phyloP scores from a whole-genome alignment of 2,113 vertebrate genomes.

The Macrotis lagotis region DNA sequence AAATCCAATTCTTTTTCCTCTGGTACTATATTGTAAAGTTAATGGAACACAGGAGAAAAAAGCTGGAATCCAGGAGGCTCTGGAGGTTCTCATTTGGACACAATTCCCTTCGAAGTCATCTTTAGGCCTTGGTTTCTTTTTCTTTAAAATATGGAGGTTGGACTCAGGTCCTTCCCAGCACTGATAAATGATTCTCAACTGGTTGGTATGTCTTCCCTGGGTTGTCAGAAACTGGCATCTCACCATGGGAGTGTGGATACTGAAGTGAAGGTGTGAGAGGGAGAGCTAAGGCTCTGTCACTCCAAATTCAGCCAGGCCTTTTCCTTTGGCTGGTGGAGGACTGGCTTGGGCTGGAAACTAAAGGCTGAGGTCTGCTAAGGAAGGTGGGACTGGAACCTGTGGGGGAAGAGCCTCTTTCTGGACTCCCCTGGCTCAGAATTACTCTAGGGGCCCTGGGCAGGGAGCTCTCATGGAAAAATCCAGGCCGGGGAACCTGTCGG shows the following conservation, averaged over 20 bases:
- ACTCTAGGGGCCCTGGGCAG: background rate
- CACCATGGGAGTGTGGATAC: background rate
- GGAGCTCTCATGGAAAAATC: background rate
- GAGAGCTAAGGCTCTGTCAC: background rate
- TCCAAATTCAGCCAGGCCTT: background rate
- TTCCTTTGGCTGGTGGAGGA: background rate
- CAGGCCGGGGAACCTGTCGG: background rate
- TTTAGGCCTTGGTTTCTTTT: background rate
- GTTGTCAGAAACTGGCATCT: background rate
- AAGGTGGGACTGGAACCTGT: background rate
- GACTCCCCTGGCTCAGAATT: background rate
- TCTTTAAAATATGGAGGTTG: background rate
- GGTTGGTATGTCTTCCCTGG: background rate
- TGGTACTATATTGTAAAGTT: background rate
- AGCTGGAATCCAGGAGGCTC: background rate
- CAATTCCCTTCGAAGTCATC: background rate
- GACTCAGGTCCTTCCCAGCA: background rate
- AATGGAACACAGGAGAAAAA: background rate
- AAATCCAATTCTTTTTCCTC: background rate
- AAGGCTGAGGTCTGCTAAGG: background rate
- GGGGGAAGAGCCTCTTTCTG: background rate
- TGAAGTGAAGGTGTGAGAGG: background rate
- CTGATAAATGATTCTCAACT: conserved; percentile 1
- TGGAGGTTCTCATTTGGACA: background rate
- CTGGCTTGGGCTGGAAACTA: background rate